Conservation (phyloP, 2,888 invertebrate species). For the Quadroppia sp. region DNA sequence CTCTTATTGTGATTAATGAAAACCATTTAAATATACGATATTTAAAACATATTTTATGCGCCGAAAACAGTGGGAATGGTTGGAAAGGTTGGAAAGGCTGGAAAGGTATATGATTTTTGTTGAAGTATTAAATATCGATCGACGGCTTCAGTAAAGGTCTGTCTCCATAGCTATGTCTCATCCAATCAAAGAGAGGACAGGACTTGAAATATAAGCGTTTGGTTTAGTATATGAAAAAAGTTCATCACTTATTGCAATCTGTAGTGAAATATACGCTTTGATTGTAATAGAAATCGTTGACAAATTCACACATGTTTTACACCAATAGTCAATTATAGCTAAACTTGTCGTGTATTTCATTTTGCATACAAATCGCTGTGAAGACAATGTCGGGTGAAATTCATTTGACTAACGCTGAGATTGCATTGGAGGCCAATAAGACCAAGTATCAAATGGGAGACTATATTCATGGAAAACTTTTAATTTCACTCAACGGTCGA, state of each 20-base stretch:
- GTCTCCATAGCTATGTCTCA: constrained; percentile 36
- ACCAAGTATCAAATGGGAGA: constrained; percentile 18
- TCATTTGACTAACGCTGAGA: constrained; percentile 20
- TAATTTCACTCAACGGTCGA: constrained; percentile 10
- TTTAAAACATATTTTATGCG: not conserved
- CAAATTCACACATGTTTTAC: constrained; percentile 7
- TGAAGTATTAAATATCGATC: constrained; percentile 34
- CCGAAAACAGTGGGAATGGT: no score
- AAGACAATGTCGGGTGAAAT: constrained; percentile 5
- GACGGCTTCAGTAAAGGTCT: constrained; percentile 3
- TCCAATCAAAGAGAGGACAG: constrained; percentile 24
- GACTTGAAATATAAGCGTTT: not conserved
- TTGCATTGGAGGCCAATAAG: not conserved
- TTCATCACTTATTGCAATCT: not conserved
- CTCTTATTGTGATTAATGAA: not conserved
- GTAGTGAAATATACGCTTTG: not conserved
- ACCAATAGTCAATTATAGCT: not conserved
- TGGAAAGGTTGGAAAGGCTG: no score
- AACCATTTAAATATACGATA: not conserved
- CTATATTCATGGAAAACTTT: constrained; percentile 19
- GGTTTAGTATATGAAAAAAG: not conserved
- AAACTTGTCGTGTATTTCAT: not conserved
- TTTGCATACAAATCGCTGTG: no score
- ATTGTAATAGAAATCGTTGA: not conserved
- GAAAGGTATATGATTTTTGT: not conserved